Percentiles rank a stretch among this genome's conserved stretches.
Conservation (phyloP, 2,888 invertebrate genomes). For the Meliscaeva auricollis region DNA sequence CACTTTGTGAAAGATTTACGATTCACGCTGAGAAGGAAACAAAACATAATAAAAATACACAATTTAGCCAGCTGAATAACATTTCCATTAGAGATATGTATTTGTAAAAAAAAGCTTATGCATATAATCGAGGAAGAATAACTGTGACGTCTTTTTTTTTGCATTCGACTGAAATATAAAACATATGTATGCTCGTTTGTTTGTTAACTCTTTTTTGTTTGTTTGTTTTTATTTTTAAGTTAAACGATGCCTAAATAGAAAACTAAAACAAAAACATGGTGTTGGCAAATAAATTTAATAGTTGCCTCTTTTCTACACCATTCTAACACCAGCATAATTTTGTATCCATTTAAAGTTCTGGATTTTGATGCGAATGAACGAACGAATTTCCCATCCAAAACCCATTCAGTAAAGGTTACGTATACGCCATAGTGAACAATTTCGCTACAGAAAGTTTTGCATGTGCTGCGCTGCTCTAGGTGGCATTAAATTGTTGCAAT, state of each 20-base stretch:
- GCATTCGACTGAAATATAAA: neutral
- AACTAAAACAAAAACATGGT: slow-evolving; percentile 30
- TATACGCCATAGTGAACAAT: slow-evolving; percentile 49
- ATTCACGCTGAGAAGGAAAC: slow-evolving; percentile 17
- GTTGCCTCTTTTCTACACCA: neutral
- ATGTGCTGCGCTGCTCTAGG: slow-evolving; percentile 6
- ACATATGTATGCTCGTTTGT: neutral
- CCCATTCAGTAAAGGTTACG: slow-evolving; percentile 32
- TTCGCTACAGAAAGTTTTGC: slow-evolving; percentile 45
- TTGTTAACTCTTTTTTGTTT: neutral
- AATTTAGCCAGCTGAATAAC: neutral
- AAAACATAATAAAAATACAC: slow-evolving; percentile 2
- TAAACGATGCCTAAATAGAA: slow-evolving; percentile 27
- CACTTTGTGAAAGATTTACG: slow-evolving; percentile 52
- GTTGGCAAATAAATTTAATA: slow-evolving; percentile 42
- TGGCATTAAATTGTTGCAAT: slow-evolving; percentile 25
- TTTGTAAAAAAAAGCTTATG: neutral
- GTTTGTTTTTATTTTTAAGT: slow-evolving; percentile 20
- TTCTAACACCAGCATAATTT: neutral
- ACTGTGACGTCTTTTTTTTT: neutral
- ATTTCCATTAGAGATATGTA: slow-evolving; percentile 23
- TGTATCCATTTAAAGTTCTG: slow-evolving; percentile 30
- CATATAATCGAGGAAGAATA: slow-evolving; percentile 26
- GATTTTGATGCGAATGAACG: slow-evolving; percentile 18
- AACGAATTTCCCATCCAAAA: slow-evolving; percentile 15